Percentiles rank a stretch among this genome's conserved stretches.
Conservation (phyloP, 2,888 invertebrate genomes). For the Clivina fossor region DNA sequence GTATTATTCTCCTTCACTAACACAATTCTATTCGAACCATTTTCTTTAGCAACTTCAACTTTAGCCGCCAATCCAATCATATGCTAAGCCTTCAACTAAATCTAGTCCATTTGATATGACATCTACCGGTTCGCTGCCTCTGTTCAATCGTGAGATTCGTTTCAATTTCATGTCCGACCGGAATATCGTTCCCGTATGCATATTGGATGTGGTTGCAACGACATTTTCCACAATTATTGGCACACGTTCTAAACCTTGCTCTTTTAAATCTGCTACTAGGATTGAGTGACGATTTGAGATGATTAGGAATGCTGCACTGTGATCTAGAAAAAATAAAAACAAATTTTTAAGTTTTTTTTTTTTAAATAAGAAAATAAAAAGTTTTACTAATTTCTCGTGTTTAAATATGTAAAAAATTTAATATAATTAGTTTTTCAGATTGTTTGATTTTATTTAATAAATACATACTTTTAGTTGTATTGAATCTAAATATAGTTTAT, state of each 20-base stretch:
- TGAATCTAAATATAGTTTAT: too few species aligned
- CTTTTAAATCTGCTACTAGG: slow-evolving; percentile 84
- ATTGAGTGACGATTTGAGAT: slow-evolving; percentile 94
- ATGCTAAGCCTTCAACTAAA: slow-evolving; percentile 92
- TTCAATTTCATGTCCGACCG: slow-evolving; percentile 98
- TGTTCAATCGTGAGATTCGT: slow-evolving; percentile 85
- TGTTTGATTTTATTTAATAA: slow-evolving; percentile 11
- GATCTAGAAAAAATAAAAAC: slow-evolving; percentile 56
- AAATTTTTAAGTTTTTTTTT: too few species aligned
- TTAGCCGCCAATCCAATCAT: slow-evolving; percentile 94
- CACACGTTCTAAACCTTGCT: slow-evolving; percentile 82
- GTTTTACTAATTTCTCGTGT: too few species aligned
- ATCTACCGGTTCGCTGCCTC: slow-evolving; percentile 80
- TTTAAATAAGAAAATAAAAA: too few species aligned
- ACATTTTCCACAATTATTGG: slow-evolving; percentile 95
- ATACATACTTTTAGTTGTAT: background rate
- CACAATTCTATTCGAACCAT: slow-evolving; percentile 79
- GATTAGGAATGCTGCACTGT: slow-evolving; percentile 88
- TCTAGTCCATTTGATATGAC: slow-evolving; percentile 87
- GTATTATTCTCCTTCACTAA: slow-evolving; percentile 91
- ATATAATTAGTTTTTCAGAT: too few species aligned
- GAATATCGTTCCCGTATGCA: slow-evolving; percentile 92
- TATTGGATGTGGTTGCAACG: slow-evolving; percentile 94
- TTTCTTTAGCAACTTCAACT: slow-evolving; percentile 87
- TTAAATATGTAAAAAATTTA: too few species aligned